A percentile compares a stretch with the other conserved stretches of the same genome.
These are phyloP conservation scores for Zaprionus camerounensis DNA, from an alignment of 1,140 invertebrate genomes.

Conservation along the genomic window DNA sequence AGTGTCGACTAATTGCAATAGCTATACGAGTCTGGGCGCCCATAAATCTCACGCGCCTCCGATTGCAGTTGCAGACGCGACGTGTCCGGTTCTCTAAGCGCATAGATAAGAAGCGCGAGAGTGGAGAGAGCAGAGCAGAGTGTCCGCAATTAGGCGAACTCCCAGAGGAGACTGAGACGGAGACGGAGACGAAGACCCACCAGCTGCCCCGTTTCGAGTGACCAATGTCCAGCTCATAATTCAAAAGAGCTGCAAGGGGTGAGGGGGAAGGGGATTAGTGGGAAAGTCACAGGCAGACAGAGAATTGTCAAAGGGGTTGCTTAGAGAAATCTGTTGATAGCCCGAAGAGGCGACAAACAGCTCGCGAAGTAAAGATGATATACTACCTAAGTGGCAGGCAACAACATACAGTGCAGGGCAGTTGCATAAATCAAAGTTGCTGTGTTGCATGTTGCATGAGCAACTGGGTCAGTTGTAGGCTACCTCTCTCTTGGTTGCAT, in stretches of 20 bases:
- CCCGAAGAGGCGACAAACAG: conserved; percentile 30
- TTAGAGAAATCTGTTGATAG: conserved; percentile 28
- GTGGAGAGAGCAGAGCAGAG: neutral
- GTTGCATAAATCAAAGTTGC: conserved; percentile 70
- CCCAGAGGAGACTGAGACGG: neutral
- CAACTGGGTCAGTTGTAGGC: conserved; percentile 55
- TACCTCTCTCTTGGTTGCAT: conserved; percentile 50
- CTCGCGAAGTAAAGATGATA: conserved; percentile 29
- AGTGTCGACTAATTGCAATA: conserved; percentile 17
- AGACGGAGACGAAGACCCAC: conserved; percentile 9
- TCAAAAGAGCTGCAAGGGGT: neutral
- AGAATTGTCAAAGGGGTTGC: conserved; percentile 16
- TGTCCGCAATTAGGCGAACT: conserved; percentile 42
- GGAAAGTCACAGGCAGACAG: too few relatives aligned
- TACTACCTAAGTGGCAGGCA: conserved; percentile 19
- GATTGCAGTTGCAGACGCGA: conserved; percentile 48
- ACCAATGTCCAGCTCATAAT: conserved; percentile 51
- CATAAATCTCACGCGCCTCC: conserved; percentile 78
- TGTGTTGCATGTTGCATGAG: conserved; percentile 19
- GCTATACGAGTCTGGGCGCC: conserved; percentile 30
- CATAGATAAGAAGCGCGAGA: conserved; percentile 40
- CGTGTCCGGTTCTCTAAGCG: conserved; percentile 40
- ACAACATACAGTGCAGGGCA: conserved; percentile 35
- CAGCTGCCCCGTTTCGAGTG: conserved; percentile 49
- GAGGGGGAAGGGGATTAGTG: neutral